Percentiles rank a stretch among this genome's conserved stretches.
phyloP scores from a whole-genome alignment of 1,140 invertebrate species.

The Drosophila tristis region DNA sequence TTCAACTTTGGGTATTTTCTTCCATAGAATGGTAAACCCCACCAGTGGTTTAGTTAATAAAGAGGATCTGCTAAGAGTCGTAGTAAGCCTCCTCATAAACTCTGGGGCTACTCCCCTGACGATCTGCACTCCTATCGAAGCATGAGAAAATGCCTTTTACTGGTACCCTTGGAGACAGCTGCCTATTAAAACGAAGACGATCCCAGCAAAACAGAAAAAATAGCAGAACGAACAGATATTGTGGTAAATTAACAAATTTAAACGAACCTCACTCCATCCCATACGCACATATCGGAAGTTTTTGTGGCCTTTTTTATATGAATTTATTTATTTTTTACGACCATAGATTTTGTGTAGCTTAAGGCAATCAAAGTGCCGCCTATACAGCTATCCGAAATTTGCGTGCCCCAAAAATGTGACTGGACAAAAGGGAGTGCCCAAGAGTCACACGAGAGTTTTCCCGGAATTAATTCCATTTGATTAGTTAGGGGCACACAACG shows the following conservation, averaged over 20 bases:
- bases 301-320: constrained; percentile 50
- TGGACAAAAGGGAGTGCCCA: constrained; percentile 20
- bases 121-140: constrained; percentile 12
- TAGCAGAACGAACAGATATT: constrained; percentile 44
- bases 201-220: constrained; percentile 20
- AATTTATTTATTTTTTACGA: constrained; percentile 80
- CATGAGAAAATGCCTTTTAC: constrained; percentile 43
- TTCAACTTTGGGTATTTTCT: too few relatives aligned
- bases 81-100: not conserved
- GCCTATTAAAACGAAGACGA: constrained; percentile 58
- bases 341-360: constrained; percentile 67
- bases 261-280: constrained; percentile 26
- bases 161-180: constrained; percentile 32
- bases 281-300: constrained; percentile 60
- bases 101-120: not conserved
- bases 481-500: not conserved
- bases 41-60: not conserved
- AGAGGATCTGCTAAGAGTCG: not conserved
- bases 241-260: constrained; percentile 80
- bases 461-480: constrained; percentile 9
- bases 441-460: constrained; percentile 36
- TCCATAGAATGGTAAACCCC: not conserved
- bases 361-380: constrained; percentile 71
- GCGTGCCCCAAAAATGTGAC: constrained; percentile 40
- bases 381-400: constrained; percentile 33